Conservation (phyloP, 2,113 vertebrate genomes). For the Cyprinodon tularosa region DNA sequence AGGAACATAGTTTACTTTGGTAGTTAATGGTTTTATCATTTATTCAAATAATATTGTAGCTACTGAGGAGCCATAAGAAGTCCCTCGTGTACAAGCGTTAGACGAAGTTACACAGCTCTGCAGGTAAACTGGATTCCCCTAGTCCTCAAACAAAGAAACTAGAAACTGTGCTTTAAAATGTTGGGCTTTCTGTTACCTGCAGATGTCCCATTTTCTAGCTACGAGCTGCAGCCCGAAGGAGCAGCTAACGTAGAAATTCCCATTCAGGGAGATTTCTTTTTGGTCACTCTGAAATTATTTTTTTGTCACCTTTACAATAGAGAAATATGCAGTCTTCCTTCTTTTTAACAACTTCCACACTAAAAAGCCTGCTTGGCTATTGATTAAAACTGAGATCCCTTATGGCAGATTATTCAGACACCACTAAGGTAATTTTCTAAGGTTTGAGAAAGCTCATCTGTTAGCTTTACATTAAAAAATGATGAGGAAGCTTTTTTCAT, state of each 20-base stretch:
- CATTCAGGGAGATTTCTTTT: neutral
- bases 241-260: neutral
- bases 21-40: too few species aligned
- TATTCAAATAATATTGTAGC: too few species aligned
- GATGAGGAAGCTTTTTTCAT: neutral
- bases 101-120: too few species aligned
- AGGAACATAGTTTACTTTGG: too few species aligned
- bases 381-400: neutral
- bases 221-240: neutral
- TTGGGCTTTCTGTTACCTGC: neutral
- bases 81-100: too few species aligned
- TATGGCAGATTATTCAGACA: too few species aligned
- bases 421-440: constrained; percentile 5
- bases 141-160: neutral
- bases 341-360: neutral
- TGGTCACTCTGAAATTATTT: neutral
- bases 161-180: neutral
- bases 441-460: neutral
- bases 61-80: too few species aligned
- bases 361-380: neutral
- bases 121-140: too few species aligned
- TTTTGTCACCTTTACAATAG: neutral
- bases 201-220: neutral
- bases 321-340: neutral
- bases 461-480: neutral